These are phyloP conservation scores for Synanthedon tipuliformis DNA, from an alignment of 2,888 invertebrate genomes.

Conservation along the genomic window DNA sequence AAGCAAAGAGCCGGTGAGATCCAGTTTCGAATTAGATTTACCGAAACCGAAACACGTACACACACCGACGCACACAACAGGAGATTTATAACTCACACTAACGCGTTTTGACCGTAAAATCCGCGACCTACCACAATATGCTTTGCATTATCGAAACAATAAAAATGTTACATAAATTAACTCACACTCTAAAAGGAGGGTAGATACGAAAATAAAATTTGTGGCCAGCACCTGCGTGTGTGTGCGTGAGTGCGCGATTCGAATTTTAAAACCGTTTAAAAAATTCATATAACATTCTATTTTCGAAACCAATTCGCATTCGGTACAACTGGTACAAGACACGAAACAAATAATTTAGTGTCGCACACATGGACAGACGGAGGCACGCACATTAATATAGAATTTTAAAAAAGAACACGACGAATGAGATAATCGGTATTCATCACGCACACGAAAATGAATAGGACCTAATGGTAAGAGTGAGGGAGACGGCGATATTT, in stretches of 20 bases:
- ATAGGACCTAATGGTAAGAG: slow-evolving; percentile 31
- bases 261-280: slow-evolving; percentile 32
- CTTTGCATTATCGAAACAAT: slow-evolving; percentile 9
- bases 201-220: slow-evolving; percentile 16
- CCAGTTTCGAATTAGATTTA: slow-evolving; percentile 46
- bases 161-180: slow-evolving; percentile 26
- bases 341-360: slow-evolving; percentile 51
- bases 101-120: slow-evolving; percentile 14
- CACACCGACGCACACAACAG: slow-evolving; percentile 17
- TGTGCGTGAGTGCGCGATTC: slow-evolving; percentile 9
- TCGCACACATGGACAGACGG: slow-evolving; percentile 35
- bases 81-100: slow-evolving; percentile 6
- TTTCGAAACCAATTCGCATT: slow-evolving; percentile 48
- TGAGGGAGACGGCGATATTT: slow-evolving; percentile 38
- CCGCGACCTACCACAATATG: slow-evolving; percentile 49
- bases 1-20: slow-evolving; percentile 24
- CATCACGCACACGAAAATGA: slow-evolving; percentile 60
- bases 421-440: slow-evolving; percentile 63
- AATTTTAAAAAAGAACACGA: slow-evolving; percentile 48
- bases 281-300: slow-evolving; percentile 40
- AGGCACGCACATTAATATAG: slow-evolving; percentile 32
- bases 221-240: slow-evolving; percentile 10
- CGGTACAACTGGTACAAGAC: slow-evolving; percentile 26
- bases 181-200: slow-evolving; percentile 2
- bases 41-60: slow-evolving; percentile 43